phyloP scores from a whole-genome alignment of 2,888 invertebrate genomes.

The Punctoribates punctum region DNA sequence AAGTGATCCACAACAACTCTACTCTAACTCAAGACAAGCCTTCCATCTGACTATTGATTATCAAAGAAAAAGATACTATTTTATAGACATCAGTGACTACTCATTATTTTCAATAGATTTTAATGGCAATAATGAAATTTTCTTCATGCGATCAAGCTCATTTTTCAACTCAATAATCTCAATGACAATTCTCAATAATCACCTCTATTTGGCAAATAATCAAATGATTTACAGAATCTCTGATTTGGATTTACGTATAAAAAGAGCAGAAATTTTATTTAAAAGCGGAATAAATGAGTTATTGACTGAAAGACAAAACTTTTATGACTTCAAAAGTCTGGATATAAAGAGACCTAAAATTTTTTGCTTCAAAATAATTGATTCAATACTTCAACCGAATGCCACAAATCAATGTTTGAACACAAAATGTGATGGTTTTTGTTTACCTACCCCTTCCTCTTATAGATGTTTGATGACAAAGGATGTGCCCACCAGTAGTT shows the following conservation, averaged over 20 bases:
- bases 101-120: background rate
- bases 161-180: background rate
- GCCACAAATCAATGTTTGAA: background rate
- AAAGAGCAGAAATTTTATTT: background rate
- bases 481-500: no score
- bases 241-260: background rate
- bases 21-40: background rate
- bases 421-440: background rate
- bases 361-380: conserved; percentile 4
- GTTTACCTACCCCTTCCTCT: background rate
- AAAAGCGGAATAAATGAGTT: background rate
- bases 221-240: background rate
- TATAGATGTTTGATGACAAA: background rate
- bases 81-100: background rate
- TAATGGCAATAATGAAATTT: background rate
- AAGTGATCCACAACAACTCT: background rate
- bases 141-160: background rate
- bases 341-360: background rate
- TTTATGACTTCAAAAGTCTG: background rate
- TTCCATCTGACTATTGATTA: background rate
- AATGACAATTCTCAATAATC: background rate
- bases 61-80: background rate
- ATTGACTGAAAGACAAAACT: background rate
- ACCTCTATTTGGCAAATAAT: background rate
- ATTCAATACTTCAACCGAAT: conserved; percentile 2